Percentiles rank a stretch among this genome's conserved stretches.
Evolutionary conservation across 2,888 invertebrate species (phyloP).

Genomic region (Hedya salicella): DNA sequence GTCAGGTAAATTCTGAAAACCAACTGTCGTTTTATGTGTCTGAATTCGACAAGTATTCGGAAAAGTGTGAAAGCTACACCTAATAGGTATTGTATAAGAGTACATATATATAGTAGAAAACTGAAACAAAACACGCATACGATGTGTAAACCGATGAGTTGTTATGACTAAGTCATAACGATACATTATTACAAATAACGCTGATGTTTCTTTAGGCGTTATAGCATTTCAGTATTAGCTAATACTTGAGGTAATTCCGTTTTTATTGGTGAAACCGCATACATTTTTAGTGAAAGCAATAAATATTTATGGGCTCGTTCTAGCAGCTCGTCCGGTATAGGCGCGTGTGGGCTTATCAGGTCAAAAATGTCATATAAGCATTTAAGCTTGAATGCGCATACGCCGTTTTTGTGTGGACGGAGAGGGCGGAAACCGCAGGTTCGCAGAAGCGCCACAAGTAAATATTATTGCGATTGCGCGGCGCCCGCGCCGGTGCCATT

Average conservation of each 20-base stretch:
- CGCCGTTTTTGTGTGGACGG: constrained; percentile 39
- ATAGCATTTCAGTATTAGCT: constrained; percentile 32
- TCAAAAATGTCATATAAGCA: neutral
- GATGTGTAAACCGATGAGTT: neutral
- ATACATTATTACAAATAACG: neutral
- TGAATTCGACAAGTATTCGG: too few species aligned
- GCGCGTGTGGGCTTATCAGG: constrained; percentile 35
- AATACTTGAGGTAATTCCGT: constrained; percentile 36
- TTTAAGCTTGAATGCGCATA: neutral
- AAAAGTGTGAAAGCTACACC: too few species aligned
- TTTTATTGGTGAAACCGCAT: constrained; percentile 41
- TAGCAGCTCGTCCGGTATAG: constrained; percentile 51
- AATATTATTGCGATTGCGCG: constrained; percentile 65
- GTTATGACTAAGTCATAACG: constrained; percentile 21
- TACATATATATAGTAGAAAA: neutral
- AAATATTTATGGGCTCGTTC: constrained; percentile 46
- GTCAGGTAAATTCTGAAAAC: too few species aligned
- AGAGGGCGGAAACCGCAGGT: constrained; percentile 69
- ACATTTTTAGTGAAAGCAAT: constrained; percentile 44
- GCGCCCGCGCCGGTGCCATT: constrained; percentile 35
- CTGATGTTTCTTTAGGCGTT: constrained; percentile 12
- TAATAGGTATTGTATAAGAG: too few species aligned
- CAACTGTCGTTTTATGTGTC: too few species aligned
- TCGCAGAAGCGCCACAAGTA: constrained; percentile 68
- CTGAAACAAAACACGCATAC: neutral